These are phyloP conservation scores for Channa striata DNA, from an alignment of 2,797 vertebrate genomes.

Conservation along the genomic window DNA sequence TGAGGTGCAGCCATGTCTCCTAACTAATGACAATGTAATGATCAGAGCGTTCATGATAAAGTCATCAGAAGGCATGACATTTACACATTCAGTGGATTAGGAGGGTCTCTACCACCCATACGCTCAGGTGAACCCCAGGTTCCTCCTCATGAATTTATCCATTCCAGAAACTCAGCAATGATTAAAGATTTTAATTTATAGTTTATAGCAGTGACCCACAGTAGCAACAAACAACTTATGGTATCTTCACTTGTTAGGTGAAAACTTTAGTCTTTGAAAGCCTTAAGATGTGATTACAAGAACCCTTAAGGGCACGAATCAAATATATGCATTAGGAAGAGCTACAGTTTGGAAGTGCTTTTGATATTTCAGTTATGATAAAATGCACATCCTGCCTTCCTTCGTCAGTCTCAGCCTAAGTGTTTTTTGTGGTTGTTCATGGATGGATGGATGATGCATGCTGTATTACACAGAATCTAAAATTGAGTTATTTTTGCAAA, in stretches of 20 bases:
- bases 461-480: background rate
- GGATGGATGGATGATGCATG: background rate
- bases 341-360: background rate
- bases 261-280: conserved; percentile 32
- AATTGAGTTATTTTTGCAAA: background rate
- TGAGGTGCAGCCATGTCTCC: conserved; percentile 92
- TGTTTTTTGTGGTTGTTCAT: background rate
- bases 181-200: conserved; percentile 49
- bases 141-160: conserved; percentile 33
- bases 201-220: conserved; percentile 37
- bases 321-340: background rate
- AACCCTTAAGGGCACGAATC: conserved; percentile 2
- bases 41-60: conserved; percentile 82
- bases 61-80: conserved; percentile 79
- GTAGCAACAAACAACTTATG: conserved; percentile 37
- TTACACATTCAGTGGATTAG: conserved; percentile 59
- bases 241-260: conserved; percentile 8
- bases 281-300: background rate
- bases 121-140: conserved; percentile 47
- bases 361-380: background rate
- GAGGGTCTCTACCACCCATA: conserved; percentile 47
- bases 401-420: background rate
- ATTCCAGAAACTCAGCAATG: conserved; percentile 39
- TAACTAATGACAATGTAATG: conserved; percentile 95
- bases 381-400: background rate